Percentiles rank a stretch among this genome's conserved stretches.
phyloP scores from a whole-genome alignment of 2,113 vertebrate genomes.

The Stictonetta naevosa region DNA sequence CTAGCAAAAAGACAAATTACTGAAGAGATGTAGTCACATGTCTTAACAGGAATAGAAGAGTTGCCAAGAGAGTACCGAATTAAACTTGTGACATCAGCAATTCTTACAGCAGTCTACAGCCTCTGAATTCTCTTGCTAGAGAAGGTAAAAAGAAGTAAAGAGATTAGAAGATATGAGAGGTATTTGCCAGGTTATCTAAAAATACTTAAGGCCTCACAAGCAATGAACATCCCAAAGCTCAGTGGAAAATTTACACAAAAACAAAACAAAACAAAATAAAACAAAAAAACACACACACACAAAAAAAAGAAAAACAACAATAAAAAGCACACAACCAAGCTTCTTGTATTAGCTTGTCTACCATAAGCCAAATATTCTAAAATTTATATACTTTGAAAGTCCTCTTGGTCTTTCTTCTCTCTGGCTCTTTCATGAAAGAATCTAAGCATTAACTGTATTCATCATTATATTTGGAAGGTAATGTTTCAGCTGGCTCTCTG shows the following conservation, averaged over 20 bases:
- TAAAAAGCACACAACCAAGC: background rate
- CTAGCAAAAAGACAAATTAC: background rate
- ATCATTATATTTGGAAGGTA: conserved; percentile 39
- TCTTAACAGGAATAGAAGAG: background rate
- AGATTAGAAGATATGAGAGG: background rate
- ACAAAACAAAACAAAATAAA: background rate
- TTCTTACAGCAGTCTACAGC: background rate
- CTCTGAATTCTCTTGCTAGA: background rate
- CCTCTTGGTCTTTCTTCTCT: conserved; percentile 11
- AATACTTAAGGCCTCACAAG: background rate
- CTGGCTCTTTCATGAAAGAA: background rate
- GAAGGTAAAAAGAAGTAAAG: background rate
- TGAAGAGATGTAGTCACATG: background rate
- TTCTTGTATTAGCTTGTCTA: conserved; percentile 25
- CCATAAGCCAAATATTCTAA: background rate
- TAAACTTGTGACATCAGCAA: background rate
- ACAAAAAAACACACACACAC: background rate
- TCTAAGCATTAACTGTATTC: conserved; percentile 24
- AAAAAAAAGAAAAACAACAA: background rate
- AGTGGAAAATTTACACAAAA: conserved; percentile 2
- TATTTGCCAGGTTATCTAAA: background rate
- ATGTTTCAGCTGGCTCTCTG: conserved; percentile 52
- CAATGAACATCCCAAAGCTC: background rate
- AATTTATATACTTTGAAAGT: background rate
- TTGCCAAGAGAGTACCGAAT: background rate